Base-by-base conservation (phyloP, 2,797 vertebrate species). In the Pseudochirops cupreus region DNA sequence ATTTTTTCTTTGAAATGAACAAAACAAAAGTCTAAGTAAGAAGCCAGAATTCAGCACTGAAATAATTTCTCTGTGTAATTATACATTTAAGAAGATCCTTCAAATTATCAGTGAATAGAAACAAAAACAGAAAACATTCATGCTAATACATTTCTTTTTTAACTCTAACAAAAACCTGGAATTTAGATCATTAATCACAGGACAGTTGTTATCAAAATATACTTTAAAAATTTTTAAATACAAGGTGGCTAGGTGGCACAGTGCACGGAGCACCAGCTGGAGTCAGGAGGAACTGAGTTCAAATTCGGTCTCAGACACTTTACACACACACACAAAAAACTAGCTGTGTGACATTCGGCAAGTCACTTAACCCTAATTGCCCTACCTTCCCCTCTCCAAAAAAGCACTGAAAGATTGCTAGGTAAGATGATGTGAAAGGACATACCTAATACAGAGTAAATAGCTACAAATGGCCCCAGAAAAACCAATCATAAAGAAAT, bases 81-180 rank as follows among this genome's bases (percentile, higher is more conserved):
- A 59, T 82, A 92, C 90, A 94, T 96, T 55, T 13, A 91, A 95
- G 10, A 33, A 57, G 11, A 10, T n/a, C 96, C 95, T 82, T 92
- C 0, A 91, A 53, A 95, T 52, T 91, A 94, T 24, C 50, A 93
- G 53, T 56, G 90, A 97, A 91, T 89, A 53, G n/a, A 56, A 92
- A 90, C 91, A 52, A 1, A 33, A 91, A 9, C 10, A 50, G 91
- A 82, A 9, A 92, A 87, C 18, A 3, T 93, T 94, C 67, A 92
- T 92, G 7, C 26, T 57, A 90, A 16, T 58, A 87, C 1, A 82
- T 92, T 5, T 2, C 90, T 92, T 57, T 55, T 59, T 21, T 82
- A 82, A 4, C 52, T 13, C 62, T 95, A 92, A 39, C 89, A 18
- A 95, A 96, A 96, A 56, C 50, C 59, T 94, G 87, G 46, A 94